Percentiles rank a stretch among this genome's conserved stretches.
phyloP scores from a whole-genome alignment of 2,888 invertebrate genomes.

The Dryadula phaetusa region DNA sequence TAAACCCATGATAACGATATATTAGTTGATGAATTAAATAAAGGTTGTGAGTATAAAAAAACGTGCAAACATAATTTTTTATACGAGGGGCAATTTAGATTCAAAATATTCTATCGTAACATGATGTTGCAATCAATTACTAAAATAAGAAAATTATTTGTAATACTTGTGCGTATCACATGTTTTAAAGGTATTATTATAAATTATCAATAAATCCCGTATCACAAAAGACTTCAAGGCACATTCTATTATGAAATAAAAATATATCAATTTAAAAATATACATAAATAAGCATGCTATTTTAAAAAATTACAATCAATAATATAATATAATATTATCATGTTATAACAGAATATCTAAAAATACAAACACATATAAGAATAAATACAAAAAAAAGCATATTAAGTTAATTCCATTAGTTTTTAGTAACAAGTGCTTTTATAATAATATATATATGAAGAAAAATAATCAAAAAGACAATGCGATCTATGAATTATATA shows the following conservation, averaged over 20 bases:
- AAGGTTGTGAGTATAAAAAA: neutral
- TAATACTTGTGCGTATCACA: too few species aligned
- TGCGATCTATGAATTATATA: neutral
- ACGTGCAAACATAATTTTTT: neutral
- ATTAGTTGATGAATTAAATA: neutral
- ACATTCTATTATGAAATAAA: too few species aligned
- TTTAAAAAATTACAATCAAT: too few species aligned
- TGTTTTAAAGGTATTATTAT: too few species aligned
- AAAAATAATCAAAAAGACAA: neutral
- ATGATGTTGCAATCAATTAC: too few species aligned
- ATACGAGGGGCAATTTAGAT: neutral
- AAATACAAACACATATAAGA: neutral
- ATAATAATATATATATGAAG: neutral
- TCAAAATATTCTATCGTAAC: neutral
- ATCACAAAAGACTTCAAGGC: too few species aligned
- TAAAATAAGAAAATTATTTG: too few species aligned
- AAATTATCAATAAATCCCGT: too few species aligned
- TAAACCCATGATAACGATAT: neutral
- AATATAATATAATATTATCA: neutral
- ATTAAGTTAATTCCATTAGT: neutral
- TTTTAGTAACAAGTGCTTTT: conserved; percentile 1
- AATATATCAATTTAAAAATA: too few species aligned
- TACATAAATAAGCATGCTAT: too few species aligned
- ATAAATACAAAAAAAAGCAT: neutral
- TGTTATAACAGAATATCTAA: neutral